Base-by-base conservation (phyloP, 2,888 invertebrate species). In the Sicus ferrugineus region DNA sequence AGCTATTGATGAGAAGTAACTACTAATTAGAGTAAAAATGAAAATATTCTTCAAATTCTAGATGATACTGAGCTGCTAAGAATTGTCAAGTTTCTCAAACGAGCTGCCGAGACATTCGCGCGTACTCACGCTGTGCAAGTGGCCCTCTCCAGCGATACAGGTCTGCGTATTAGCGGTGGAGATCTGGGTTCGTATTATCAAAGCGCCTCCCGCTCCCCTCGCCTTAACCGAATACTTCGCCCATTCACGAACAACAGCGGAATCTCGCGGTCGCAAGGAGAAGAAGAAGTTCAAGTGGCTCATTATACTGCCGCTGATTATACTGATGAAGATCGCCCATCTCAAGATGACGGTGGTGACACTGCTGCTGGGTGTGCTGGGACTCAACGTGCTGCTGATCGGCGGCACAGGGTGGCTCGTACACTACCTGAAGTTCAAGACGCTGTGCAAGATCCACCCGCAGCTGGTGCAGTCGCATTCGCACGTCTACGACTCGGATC, bases 381-480 rank as follows among this genome's bases (percentile, higher is more conserved):
- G 81, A 58, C 70, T 84, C 69, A 84, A 84, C 72, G 78, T 83
- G 16, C 68, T 84, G 16, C 67, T 84, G 21, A 76, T 85, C 9
- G 81, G 81, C 62, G 84, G 84, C 19, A 76, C 77, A 2, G 82
- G 79, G 61, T 83, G 84, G 81, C 77, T 85, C 1, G 81, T 84
- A 68, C 80, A 85, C 75, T 84, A 84, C 70, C 74, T 85, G 1
- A 83, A 84, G 70, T 81, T 79, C 67, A 84, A 83, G 73, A 85
- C 84, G 1, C 71, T 84, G 21, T 85, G 84, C 74, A 83, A 83
- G 74, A 83, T 84, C 67, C 83, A 84, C 67, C 84, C 84, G 11
- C 83, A 84, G 38, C 64, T 83, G 70, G 80, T 84, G 71, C 84
- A 84, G 65, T 73, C 81, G 3, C 84, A 84, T 68, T 83, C 84